These are phyloP conservation scores for Synergus japonicus DNA, from an alignment of 2,888 invertebrate species.

Conservation along the genomic window DNA sequence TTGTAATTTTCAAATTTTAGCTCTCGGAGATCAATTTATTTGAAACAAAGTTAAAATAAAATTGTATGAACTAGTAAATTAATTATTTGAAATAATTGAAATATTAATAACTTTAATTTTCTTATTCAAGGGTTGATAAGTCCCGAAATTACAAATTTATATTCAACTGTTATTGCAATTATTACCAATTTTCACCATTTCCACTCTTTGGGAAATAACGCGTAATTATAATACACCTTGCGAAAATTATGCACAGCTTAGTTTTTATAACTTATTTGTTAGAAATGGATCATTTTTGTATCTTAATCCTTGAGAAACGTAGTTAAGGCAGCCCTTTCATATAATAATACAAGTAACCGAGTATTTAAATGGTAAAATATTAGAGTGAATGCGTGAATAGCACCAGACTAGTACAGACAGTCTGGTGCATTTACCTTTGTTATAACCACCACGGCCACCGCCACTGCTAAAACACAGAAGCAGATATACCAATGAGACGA, in stretches of 20 bases:
- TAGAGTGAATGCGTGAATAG: conserved; percentile 82
- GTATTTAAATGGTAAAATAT: conserved; percentile 75
- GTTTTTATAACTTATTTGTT: neutral
- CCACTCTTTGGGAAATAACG: neutral
- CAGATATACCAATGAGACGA: conserved; percentile 86
- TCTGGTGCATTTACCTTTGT: conserved; percentile 96
- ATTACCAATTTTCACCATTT: neutral
- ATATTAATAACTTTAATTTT: neutral
- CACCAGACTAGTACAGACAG: conserved; percentile 84
- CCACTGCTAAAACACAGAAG: conserved; percentile 94
- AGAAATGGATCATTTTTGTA: conserved; percentile 10
- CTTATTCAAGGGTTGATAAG: neutral
- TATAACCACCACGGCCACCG: conserved; percentile 97
- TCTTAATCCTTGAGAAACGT: conserved; percentile 53
- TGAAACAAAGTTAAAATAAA: neutral
- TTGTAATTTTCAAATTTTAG: neutral
- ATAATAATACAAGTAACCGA: conserved; percentile 75
- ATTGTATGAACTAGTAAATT: neutral
- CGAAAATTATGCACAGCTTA: neutral
- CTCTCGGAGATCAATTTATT: neutral
- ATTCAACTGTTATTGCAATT: neutral
- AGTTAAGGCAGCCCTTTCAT: conserved; percentile 75
- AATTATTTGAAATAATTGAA: neutral
- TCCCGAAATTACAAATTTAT: neutral
- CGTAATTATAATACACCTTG: neutral